These are phyloP conservation scores for Pogonognathellus flavescens DNA, from an alignment of 1,140 invertebrate species.

Conservation along the genomic window DNA sequence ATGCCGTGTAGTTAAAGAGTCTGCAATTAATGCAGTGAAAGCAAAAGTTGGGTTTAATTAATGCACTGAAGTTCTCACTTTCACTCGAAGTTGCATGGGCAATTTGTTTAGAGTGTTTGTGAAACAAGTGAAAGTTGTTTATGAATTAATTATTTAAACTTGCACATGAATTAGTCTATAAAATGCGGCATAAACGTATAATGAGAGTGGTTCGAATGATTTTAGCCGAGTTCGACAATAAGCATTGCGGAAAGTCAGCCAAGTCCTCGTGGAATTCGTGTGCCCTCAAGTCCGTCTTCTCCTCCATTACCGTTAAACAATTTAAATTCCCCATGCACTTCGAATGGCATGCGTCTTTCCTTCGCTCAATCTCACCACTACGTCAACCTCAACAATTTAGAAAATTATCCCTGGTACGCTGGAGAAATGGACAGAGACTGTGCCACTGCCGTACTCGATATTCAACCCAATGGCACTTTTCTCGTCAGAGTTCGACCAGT, in stretches of 20 bases:
- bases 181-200: not conserved
- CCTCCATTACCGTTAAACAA: conserved; percentile 64
- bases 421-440: conserved; percentile 88
- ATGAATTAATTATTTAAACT: not conserved
- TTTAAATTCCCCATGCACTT: conserved; percentile 61
- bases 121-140: too few species aligned
- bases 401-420: conserved; percentile 76
- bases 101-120: not conserved
- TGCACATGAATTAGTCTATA: too few species aligned
- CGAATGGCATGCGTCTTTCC: conserved; percentile 64
- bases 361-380: conserved; percentile 63
- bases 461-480: conserved; percentile 88
- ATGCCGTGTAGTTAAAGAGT: too few species aligned
- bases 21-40: too few species aligned
- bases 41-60: too few species aligned
- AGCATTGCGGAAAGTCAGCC: conserved; percentile 10
- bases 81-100: too few species aligned
- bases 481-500: conserved; percentile 85
- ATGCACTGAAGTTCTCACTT: too few species aligned
- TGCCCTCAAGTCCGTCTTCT: conserved; percentile 57
- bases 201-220: not conserved
- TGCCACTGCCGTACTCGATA: conserved; percentile 83
- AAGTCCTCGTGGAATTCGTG: conserved; percentile 9
- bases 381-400: conserved; percentile 65
- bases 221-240: conserved; percentile 47